Evolutionary conservation across 2,888 invertebrate species (phyloP).

Genomic region (Melieria crassipennis): DNA sequence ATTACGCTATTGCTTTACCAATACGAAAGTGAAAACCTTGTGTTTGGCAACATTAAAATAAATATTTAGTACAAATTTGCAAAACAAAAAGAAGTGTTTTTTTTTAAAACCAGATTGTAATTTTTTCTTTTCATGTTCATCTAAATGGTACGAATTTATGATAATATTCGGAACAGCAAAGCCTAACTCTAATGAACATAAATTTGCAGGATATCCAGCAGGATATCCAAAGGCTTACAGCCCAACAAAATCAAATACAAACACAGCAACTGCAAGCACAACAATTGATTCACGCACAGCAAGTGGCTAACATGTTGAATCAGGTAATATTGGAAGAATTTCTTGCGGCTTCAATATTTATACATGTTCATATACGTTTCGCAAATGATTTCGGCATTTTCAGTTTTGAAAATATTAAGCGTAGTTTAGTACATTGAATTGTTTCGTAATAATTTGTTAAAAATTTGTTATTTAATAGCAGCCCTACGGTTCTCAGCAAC

Average conservation of each 20-base stretch:
- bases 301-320: conserved; percentile 66
- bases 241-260: conserved; percentile 82
- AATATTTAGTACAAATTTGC: no score
- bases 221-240: conserved; percentile 89
- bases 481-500: conserved; percentile 69
- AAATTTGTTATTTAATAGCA: conserved; percentile 44
- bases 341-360: no score
- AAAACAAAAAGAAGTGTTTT: background rate
- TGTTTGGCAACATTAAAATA: no score
- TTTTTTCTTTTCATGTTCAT: background rate
- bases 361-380: no score
- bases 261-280: conserved; percentile 71
- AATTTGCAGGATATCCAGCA: conserved; percentile 94
- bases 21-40: no score
- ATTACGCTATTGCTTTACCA: no score
- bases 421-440: no score
- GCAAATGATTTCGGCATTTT: no score
- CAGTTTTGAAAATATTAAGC: no score
- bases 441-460: no score
- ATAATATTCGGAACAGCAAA: conserved; percentile 61
- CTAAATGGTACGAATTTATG: no score
- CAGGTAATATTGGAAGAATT: conserved; percentile 55
- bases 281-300: conserved; percentile 70
- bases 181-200: conserved; percentile 78
- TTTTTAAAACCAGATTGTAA: background rate